Base-by-base conservation (phyloP, 1,140 invertebrate genomes). In the Eumaeus atala region DNA sequence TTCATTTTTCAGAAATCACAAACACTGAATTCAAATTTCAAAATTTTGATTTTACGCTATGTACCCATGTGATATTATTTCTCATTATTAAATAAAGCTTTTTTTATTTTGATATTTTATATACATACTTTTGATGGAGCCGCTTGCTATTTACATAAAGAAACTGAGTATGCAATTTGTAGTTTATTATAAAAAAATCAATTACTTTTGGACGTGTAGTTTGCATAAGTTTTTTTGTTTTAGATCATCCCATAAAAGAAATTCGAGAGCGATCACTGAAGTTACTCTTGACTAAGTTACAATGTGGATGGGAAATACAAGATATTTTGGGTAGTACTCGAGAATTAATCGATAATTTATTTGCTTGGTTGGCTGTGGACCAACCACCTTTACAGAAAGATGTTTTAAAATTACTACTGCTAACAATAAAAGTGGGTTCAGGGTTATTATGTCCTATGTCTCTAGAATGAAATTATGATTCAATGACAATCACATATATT, bases 211-310 rank as follows among this genome's bases (percentile, higher is more conserved):
- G 2, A 38, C 35, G 9, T 52, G 21, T 50, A 36, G n/a, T 53
- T 3, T 28, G 2, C 21, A 28, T 28, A 37, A n/a, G 38, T 33
- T 56, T 49, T 42, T 37, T 51, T 54, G 17, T 63, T 58, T 35
- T 48, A 74, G 83, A 62, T 61, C 77, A 86, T 55, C 83, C 81
- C 8, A 50, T 86, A 18, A 77, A 70, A 64, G 83, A 86, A 72
- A 86, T 86, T 54, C 72, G 83, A 53, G 81, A 86, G 54, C 67
- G 83, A 5, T 70, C 83, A 5, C 54, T 86, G 7, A 63, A 80
- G 35, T 51, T 82, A 36, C 59, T 86, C 33, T 56, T 62, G 37
- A 63, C 73, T 8, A 86, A 84, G 54, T 59, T 84, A 40, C 65
- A 65, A 14, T 58, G 84, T 40, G 84, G 84, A 11, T 87, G 84